These are phyloP conservation scores for Prunella strophiata DNA, from an alignment of 2,797 vertebrate genomes.

Conservation along the genomic window DNA sequence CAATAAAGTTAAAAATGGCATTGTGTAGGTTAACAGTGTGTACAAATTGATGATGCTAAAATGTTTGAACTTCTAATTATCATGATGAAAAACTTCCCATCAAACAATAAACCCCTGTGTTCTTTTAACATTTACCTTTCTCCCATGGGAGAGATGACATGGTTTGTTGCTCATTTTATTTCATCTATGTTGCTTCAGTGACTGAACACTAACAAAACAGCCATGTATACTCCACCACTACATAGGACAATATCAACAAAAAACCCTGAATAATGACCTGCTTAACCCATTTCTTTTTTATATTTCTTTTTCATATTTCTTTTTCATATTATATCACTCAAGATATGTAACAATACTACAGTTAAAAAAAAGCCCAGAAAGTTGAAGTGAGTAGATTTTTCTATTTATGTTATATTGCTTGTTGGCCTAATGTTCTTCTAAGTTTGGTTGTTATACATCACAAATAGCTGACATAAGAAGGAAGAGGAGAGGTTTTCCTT, in stretches of 20 bases:
- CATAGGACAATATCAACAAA: background rate
- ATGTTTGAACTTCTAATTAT: conserved; percentile 61
- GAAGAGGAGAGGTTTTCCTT: background rate
- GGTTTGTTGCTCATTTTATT: conserved; percentile 63
- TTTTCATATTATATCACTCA: background rate
- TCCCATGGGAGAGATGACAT: conserved; percentile 58
- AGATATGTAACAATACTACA: background rate
- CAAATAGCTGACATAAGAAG: background rate
- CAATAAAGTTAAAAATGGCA: conserved; percentile 20
- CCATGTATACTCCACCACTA: background rate
- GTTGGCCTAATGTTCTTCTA: background rate
- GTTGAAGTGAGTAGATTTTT: background rate
- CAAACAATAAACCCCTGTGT: conserved; percentile 61
- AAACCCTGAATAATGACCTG: background rate
- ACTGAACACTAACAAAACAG: conserved; percentile 49
- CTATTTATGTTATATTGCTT: background rate
- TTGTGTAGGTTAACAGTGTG: conserved; percentile 23
- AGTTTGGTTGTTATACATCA: background rate
- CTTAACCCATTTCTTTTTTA: background rate
- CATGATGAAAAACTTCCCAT: conserved; percentile 60
- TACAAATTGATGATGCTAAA: conserved; percentile 56
- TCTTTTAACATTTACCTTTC: conserved; percentile 61
- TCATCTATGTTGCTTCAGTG: conserved; percentile 46
- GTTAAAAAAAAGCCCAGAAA: background rate
- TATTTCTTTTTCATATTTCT: background rate